phyloP scores from a whole-genome alignment of 2,797 vertebrate species.

The Rhabdomys pumilio region DNA sequence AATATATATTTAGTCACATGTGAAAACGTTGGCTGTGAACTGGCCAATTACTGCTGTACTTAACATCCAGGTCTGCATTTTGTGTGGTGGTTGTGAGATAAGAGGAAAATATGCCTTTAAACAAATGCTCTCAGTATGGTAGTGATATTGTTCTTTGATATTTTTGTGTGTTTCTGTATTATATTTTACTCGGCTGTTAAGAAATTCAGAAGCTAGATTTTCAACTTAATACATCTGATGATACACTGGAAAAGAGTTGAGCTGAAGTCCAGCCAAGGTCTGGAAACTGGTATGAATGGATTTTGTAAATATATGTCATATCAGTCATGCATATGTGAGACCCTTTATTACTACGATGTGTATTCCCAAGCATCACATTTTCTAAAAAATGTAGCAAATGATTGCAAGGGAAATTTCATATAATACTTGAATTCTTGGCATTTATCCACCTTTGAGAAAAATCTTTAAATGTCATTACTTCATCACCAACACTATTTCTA shows the following conservation, averaged over 20 bases:
- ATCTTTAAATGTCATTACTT: conserved; percentile 47
- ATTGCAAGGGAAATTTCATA: conserved; percentile 42
- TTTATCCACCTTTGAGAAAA: not conserved
- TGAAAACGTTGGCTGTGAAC: conserved; percentile 55
- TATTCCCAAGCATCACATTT: conserved; percentile 28
- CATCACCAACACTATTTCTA: conserved; percentile 26
- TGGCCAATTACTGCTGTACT: not conserved
- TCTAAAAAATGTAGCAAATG: conserved; percentile 6
- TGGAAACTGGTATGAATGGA: not conserved
- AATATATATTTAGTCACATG: not conserved
- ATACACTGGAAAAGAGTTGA: not conserved
- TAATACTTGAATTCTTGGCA: conserved; percentile 38
- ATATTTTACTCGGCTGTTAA: conserved; percentile 32
- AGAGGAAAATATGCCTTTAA: not conserved
- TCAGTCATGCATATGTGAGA: not conserved
- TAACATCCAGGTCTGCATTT: not conserved
- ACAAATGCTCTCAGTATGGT: not conserved
- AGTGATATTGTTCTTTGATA: not conserved
- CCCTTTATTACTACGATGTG: not conserved
- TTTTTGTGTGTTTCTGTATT: not conserved
- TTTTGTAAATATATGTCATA: conserved; percentile 18
- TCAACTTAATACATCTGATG: not conserved
- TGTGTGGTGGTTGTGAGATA: conserved; percentile 29
- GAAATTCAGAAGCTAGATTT: conserved; percentile 40
- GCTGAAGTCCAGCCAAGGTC: not conserved